Evolutionary conservation across 2,888 invertebrate species (phyloP), one percentile per base, ranked within the genome.

Genomic region (Hermaeophaga mercurialis): DNA sequence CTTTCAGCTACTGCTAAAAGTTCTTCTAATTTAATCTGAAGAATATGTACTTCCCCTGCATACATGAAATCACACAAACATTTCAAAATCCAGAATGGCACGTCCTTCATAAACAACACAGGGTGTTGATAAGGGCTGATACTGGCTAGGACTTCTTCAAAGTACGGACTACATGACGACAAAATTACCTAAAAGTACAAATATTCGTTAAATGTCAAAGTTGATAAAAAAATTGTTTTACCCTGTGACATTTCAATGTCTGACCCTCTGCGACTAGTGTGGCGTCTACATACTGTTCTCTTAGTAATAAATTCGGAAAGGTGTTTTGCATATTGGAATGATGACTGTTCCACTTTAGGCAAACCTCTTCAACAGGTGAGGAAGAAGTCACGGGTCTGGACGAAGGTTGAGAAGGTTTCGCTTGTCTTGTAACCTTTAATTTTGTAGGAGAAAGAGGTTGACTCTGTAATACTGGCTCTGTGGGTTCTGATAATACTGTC

Each of bases 291-390:
- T 81, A 82, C 61, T 80, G 79, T 63, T 82, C 81, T 47, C 77
- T 78, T 52, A 77, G 74, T 41, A 82, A 70, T 19, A 83, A 70
- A 56, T 70, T 75, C 1, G 81, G 81, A 64, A 83, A 81, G 1
- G 79, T 75, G n/a, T 75, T 75, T 63, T 82, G 80, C 78, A 83
- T 80, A 62, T 82, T 82, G 22, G 76, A 74, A 62, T 82, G 80
- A 66, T 83, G 82, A 56, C 80, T 81, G 71, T 82, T 82, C 83
- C 83, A 83, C 52, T 80, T 76, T 18, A 83, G 73, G 66, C 79
- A 80, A 24, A 80, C 76, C 56, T 79, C 78, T 19, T 76, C 73
- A 4, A 63, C 59, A 1, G 61, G 58, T n/a, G 63, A 47, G 1
- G 52, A 54, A 9, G 63, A 47, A 1, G 52, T 44, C 28, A 56